These are phyloP conservation scores for Phycodurus eques DNA, from an alignment of 2,113 vertebrate species.

Conservation along the genomic window DNA sequence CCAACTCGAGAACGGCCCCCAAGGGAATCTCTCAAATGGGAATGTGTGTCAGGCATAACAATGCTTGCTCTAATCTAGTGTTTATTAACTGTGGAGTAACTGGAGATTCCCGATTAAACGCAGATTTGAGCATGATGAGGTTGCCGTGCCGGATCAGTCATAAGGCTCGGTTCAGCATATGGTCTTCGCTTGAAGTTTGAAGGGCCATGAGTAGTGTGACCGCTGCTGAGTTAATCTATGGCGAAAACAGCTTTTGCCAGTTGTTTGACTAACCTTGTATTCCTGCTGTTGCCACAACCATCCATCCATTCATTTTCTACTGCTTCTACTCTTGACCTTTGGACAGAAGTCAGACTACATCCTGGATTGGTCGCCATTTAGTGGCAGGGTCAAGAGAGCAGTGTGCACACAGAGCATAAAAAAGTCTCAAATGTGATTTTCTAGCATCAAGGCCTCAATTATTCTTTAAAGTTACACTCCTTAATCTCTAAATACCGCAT, in stretches of 20 bases:
- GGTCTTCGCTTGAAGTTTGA: slow-evolving; percentile 72
- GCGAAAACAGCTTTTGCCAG: neutral
- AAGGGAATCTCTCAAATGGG: slow-evolving; percentile 81
- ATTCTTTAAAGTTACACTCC: no score
- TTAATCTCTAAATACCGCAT: no score
- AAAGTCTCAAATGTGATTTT: no score
- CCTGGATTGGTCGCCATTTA: neutral
- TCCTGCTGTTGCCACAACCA: slow-evolving; percentile 31
- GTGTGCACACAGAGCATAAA: neutral
- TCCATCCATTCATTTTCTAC: neutral
- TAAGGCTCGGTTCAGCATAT: slow-evolving; percentile 71
- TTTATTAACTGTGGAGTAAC: slow-evolving; percentile 94
- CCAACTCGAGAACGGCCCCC: slow-evolving; percentile 74
- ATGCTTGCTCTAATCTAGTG: slow-evolving; percentile 90
- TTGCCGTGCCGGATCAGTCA: slow-evolving; percentile 70
- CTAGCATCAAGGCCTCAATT: no score
- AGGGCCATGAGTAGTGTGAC: slow-evolving; percentile 66
- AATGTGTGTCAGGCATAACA: slow-evolving; percentile 83
- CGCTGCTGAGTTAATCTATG: slow-evolving; percentile 58
- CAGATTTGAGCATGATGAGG: slow-evolving; percentile 84
- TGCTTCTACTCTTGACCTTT: neutral
- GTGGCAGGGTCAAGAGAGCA: neutral
- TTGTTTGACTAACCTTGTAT: slow-evolving; percentile 44
- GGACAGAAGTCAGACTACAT: neutral
- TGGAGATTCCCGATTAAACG: slow-evolving; percentile 92